Percentiles rank a stretch among this genome's conserved stretches.
Conservation (phyloP, 2,888 invertebrate species). For the Parnassius smintheus region DNA sequence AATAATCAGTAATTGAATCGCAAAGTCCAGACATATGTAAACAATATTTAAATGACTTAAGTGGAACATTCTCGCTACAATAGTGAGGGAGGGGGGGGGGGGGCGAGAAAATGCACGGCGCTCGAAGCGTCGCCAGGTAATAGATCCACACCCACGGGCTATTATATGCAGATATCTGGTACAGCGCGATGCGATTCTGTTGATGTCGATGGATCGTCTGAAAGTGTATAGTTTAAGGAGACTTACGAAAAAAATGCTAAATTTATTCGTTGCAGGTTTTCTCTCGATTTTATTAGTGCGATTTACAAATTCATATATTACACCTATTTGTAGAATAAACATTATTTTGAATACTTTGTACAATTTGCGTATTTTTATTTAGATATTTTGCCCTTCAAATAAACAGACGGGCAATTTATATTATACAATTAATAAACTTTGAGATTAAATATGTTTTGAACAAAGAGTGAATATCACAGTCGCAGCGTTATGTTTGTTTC, state of each 20-base stretch:
- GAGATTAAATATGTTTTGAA: too few species aligned
- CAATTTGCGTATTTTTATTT: too few species aligned
- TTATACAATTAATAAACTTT: too few species aligned
- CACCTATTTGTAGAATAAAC: too few species aligned
- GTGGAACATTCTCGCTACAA: slow-evolving; percentile 16
- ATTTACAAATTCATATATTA: too few species aligned
- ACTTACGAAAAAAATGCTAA: slow-evolving; percentile 11
- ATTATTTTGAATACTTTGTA: too few species aligned
- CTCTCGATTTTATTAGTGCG: too few species aligned
- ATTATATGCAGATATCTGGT: slow-evolving; percentile 70
- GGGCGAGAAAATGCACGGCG: slow-evolving; percentile 28
- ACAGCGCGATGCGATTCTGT: slow-evolving; percentile 31
- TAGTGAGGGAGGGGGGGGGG: slow-evolving; percentile 14
- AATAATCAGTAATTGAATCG: slow-evolving; percentile 21
- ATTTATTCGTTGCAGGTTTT: neutral
- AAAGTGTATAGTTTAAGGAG: slow-evolving; percentile 4
- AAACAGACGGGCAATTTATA: too few species aligned
- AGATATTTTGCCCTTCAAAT: too few species aligned
- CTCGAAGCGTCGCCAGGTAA: slow-evolving; percentile 56
- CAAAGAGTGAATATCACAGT: too few species aligned
- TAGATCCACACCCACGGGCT: slow-evolving; percentile 62
- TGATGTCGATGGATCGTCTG: neutral
- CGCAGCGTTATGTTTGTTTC: too few species aligned
- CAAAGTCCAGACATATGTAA: slow-evolving; percentile 11
- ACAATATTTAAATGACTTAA: slow-evolving; percentile 22